Conservation (phyloP, 1,140 invertebrate species). For the Camponotus floridanus region DNA sequence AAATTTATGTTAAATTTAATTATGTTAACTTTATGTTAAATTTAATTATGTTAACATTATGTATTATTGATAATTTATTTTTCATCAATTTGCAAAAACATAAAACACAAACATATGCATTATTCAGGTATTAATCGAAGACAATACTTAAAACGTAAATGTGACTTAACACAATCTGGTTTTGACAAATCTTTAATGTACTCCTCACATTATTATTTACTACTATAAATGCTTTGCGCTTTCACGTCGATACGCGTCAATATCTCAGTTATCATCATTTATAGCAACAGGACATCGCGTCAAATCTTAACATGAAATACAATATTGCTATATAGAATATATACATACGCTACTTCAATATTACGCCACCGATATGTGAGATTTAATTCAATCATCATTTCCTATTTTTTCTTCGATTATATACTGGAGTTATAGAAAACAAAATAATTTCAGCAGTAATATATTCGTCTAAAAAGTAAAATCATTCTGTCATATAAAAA, state of each 20-base stretch:
- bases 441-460: conserved; percentile 16
- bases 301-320: conserved; percentile 10
- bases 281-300: not conserved
- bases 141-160: conserved; percentile 59
- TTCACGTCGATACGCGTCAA: conserved; percentile 70
- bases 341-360: conserved; percentile 37
- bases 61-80: not conserved
- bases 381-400: conserved; percentile 12
- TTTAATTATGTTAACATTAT: conserved; percentile 20
- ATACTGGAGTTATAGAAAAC: not conserved
- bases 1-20: not conserved
- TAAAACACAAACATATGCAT: not conserved
- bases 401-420: conserved; percentile 37
- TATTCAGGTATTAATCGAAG: not conserved
- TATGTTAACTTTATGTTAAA: not conserved
- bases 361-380: conserved; percentile 1
- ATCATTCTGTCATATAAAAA: not conserved
- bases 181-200: conserved; percentile 15
- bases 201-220: not conserved
- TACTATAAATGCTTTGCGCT: conserved; percentile 42
- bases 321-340: conserved; percentile 1
- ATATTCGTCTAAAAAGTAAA: not conserved
- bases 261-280: conserved; percentile 24
- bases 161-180: not conserved
- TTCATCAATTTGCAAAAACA: not conserved